Base-by-base conservation (phyloP, 2,797 vertebrate species). In the Sebastes steindachneri region DNA sequence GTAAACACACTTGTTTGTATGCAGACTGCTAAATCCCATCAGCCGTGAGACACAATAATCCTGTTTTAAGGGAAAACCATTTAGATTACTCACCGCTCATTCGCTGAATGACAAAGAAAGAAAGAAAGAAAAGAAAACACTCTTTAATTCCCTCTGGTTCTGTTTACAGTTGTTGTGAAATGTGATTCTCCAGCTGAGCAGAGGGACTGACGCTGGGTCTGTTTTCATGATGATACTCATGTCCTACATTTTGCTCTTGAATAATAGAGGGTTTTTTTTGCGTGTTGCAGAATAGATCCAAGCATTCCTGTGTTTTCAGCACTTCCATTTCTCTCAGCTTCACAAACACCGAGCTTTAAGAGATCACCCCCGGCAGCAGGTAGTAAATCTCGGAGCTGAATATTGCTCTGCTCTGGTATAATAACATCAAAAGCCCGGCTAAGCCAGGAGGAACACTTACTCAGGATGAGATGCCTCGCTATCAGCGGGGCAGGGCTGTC, bases 391-490 rank as follows among this genome's bases (percentile, higher is more conserved):
- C 64, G 0, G 68, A 73, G 90, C 78, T 64, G 86, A 89, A 89
- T 91, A 80, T 88, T 88, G 80, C 85, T 9, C 74, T n/a, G 89
- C 87, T 87, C 7, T 55, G 72, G 75, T 92, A 87, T 92, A 93
- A 92, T 91, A 84, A 91, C 92, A 93, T 93, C 86, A 37, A 93
- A 93, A 94, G 89, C 88, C 33, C 1, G 67, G 87, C 93, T 92
- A 86, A 93, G 91, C 90, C 90, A 85, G 75, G 68, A 91, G 89
- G 87, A 91, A 91, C 91, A 90, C 88, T 90, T 88, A 86, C 92
- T 90, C 88, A 48, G 89, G 83, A 87, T 83, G 83, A 79, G 83
- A 81, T 84, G 90, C 82, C 71, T 79, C 54, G 80, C 92, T 86
- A 87, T 92, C 93, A 90, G 85, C 35, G 35, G 85, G 86, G 77